Evolutionary conservation across 2,888 invertebrate species (phyloP).

Genomic region (Nasonia oneida): DNA sequence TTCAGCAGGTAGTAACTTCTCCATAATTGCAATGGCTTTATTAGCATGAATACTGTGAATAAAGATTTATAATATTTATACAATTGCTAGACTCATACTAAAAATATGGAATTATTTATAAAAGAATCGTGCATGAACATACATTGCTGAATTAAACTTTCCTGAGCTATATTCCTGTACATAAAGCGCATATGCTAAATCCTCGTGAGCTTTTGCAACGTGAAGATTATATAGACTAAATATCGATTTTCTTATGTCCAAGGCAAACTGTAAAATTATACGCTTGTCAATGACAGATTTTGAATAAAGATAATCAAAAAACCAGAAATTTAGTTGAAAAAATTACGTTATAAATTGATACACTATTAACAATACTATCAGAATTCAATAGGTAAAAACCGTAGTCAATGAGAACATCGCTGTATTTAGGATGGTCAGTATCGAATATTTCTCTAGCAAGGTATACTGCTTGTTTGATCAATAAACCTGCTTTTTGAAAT

Average conservation of each 20-base stretch:
- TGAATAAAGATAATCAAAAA: not conserved
- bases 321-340: slow-evolving; percentile 16
- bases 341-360: slow-evolving; percentile 88
- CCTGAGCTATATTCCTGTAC: slow-evolving; percentile 95
- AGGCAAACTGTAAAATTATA: slow-evolving; percentile 82
- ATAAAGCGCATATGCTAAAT: slow-evolving; percentile 95
- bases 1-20: slow-evolving; percentile 88
- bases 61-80: slow-evolving; percentile 35
- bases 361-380: slow-evolving; percentile 91
- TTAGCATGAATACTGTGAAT: slow-evolving; percentile 87
- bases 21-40: slow-evolving; percentile 90
- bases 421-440: slow-evolving; percentile 88
- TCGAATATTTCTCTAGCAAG: slow-evolving; percentile 84
- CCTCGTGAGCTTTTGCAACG: slow-evolving; percentile 94
- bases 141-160: slow-evolving; percentile 89
- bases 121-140: slow-evolving; percentile 65
- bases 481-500: slow-evolving; percentile 89
- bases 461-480: slow-evolving; percentile 91
- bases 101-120: not conserved
- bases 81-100: slow-evolving; percentile 6
- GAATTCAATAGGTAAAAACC: slow-evolving; percentile 95
- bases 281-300: slow-evolving; percentile 44
- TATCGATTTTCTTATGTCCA: slow-evolving; percentile 86
- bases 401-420: slow-evolving; percentile 92
- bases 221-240: slow-evolving; percentile 92